Evolutionary conservation across 2,797 vertebrate species (phyloP), one percentile per base, ranked within the genome.

Genomic region (Hozukius guyotensis): DNA sequence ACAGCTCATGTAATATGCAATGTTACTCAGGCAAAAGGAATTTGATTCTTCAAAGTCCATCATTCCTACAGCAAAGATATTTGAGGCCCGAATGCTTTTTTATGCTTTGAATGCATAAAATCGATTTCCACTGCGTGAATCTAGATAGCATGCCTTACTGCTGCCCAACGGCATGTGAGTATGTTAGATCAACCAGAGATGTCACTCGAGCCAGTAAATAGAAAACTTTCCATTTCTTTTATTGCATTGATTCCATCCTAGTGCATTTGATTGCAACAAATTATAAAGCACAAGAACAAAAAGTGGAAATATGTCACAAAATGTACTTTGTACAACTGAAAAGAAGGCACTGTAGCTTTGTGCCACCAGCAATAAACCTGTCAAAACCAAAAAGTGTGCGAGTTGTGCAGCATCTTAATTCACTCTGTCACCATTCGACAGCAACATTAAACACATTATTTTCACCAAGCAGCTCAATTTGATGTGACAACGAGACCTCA

Each of bases 291-390:
- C 46, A 74, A 59, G 3, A 25, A 72, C 2, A 25, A 52, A 10
- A 52, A 74, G 2, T 72, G 18, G 12, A 88, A 77, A 63, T 77
- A 64, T 59, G 53, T 79, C 34, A 71, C 11, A 38, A 76, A 71
- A 42, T 70, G n/a, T 38, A 60, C 36, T 61, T 78, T 82, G 56
- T 59, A 65, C 38, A 78, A 68, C 7, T 31, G 32, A 77, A 83
- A 70, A 32, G 3, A 90, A 88, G 82, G 84, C 75, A 72, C 57
- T 34, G 80, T 46, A 63, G 59, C 27, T 13, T 1, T 25, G 56
- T 72, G 46, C 31, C 14, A 71, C 27, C 53, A 78, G 65, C 80
- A 92, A 87, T 83, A 87, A 89, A 93, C 25, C 6, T 63, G 25
- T 64, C 4, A 72, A 77, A 67, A 65, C 20, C 46, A 49, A 53